Base-by-base conservation (phyloP, 2,797 vertebrate genomes). In the Valencia hispanica region DNA sequence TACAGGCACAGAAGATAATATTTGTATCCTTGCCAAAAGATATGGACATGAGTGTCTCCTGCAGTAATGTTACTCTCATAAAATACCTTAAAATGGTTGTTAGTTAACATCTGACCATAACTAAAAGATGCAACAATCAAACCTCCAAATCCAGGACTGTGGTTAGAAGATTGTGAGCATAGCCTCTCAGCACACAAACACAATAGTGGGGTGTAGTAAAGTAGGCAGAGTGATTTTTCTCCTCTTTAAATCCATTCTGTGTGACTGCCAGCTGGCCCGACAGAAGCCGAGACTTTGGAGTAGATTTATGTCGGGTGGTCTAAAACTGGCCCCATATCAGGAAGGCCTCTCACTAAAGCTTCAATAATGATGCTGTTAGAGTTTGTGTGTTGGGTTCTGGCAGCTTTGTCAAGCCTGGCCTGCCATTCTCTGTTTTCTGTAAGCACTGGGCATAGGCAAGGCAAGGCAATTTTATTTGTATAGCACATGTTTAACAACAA, bases 341-440 rank as follows among this genome's bases (percentile, higher is more conserved):
- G 91, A 91, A 93, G 88, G 91, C 89, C 92, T 91, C 89, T 88
- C 79, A 80, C 91, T 91, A 92, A 82, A 89, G 92, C 90, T 94
- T 93, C 94, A 94, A 95, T 95, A 94, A 95, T 81, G 81, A 88
- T 72, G 80, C 90, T 92, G 87, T 92, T 91, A 89, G 88, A 92
- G 78, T 87, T 74, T 78, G 83, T 84, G 85, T 63, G 85, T 82
- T 78, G 86, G 85, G 93, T 90, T 87, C 91, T 96, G 95, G 94
- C 94, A 94, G 90, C 80, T 78, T 83, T 75, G 72, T 79, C 80
- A 75, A 45, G 87, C 92, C 93, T 94, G 93, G 92, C 89, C 85
- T 84, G 85, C 80, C 86, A 79, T 87, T 84, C 48, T 89, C 93
- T 93, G 93, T 93, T 95, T 94, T 95, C 92, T 87, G 87, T 89